phyloP scores from a whole-genome alignment of 2,113 vertebrate genomes.

The Strix uralensis region DNA sequence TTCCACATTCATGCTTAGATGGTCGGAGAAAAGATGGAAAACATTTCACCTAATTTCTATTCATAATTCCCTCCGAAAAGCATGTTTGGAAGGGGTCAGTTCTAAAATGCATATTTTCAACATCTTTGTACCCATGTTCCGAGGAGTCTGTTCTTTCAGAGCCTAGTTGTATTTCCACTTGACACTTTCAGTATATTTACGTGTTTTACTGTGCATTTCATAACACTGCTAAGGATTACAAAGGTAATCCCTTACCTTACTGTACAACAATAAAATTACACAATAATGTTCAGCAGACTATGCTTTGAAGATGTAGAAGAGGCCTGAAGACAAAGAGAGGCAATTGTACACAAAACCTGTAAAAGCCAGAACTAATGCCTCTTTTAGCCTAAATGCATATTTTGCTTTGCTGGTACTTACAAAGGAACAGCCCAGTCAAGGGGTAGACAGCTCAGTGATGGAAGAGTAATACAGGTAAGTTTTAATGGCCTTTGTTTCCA shows the following conservation, averaged over 20 bases:
- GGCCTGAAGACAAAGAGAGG: slow-evolving; percentile 9
- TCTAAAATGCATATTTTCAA: background rate
- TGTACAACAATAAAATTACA: background rate
- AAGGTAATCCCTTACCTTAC: background rate
- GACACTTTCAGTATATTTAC: background rate
- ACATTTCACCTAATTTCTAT: background rate
- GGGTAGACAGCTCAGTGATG: background rate
- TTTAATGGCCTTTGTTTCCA: slow-evolving; percentile 2
- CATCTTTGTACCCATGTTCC: background rate
- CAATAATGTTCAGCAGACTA: background rate
- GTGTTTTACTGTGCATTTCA: background rate
- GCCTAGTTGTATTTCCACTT: background rate
- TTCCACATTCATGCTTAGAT: background rate
- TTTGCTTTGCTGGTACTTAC: slow-evolving; percentile 44
- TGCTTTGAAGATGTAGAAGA: slow-evolving; percentile 29
- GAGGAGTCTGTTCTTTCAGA: background rate
- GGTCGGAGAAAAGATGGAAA: background rate
- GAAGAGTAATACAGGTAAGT: background rate
- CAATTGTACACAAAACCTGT: slow-evolving; percentile 14
- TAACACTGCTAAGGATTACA: background rate
- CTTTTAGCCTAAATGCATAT: slow-evolving; percentile 24
- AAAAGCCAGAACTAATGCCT: slow-evolving; percentile 9
- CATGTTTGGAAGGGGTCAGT: background rate
- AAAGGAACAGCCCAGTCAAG: background rate
- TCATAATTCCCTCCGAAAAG: background rate